Evolutionary conservation across 2,888 invertebrate species (phyloP), one percentile per base, ranked within the genome.

Genomic region (Cephus sareptanus): DNA sequence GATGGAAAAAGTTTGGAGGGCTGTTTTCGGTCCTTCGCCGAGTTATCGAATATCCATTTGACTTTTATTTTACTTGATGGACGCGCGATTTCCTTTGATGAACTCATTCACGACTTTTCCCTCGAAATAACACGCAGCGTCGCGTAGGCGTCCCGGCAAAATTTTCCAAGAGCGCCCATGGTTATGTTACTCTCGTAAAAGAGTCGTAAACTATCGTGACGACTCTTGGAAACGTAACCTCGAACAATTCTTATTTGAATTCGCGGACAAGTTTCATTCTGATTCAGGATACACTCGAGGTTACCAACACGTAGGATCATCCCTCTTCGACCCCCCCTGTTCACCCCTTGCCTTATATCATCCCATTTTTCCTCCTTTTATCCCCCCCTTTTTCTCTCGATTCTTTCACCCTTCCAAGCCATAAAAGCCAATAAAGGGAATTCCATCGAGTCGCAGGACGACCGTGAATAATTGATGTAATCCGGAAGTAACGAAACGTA

Each of bases 381-480:
- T 2, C 23, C 2, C 4, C 33, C 33, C 33, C 56, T 2, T 23
- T 23, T 56, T 23, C 56, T 3, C 23, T 1, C 56, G 23, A 56
- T 56, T 56, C 56, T 56, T 56, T 9, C 23, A 56, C 23, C 56
- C 56, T 23, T 56, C 23, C 56, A 2, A 56, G 56, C 56, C 15
- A 56, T 23, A 56, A 56, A 56, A 23, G 23, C 0, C 56, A 56
- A 23, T 79, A 81, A 81, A 83, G 81, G 73, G 82, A 85, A 86
- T 84, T 79, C 81, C 82, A 83, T 84, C 83, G 81, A 80, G 79
- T 75, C 68, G 13, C 37, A 34, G 75, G 35, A 34, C 74, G 77
- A 76, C 79, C 75, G 81, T 81, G 83, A 83, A 84, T 84, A 86
- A 86, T 84, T 85, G 84, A 85, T 85, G 84, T 83, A 83, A 83